Evolutionary conservation across 2,113 vertebrate species (phyloP), one percentile per base, ranked within the genome.

Genomic region (Tautogolabrus adspersus): DNA sequence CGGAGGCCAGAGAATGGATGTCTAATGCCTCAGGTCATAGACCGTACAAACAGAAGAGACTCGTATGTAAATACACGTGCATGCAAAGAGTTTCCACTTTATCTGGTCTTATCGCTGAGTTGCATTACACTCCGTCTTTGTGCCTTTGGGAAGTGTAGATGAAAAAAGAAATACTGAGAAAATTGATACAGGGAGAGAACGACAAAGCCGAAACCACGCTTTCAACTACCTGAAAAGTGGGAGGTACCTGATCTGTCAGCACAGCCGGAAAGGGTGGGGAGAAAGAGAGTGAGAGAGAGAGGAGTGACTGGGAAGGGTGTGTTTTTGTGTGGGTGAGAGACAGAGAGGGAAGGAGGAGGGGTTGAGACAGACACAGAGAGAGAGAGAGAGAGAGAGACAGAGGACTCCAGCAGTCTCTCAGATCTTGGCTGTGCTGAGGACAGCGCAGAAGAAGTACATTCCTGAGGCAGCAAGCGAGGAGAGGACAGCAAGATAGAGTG

Each of bases 381-480:
- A 70, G 64, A 42, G 40, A 42, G 40, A 34, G 42, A 66, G 42
- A 66, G 60, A 47, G 56, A 80, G 74, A 65, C 79, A 87, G 81
- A 75, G 82, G 87, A 77, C 68, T 84, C 83, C 12, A 75, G 87
- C 76, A 86, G 77, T 81, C 90, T 82, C 63, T 90, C 89, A 87
- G 82, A 90, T 86, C 87, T 83, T 34, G 13, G 75, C 81, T 88
- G 83, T 71, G 79, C 85, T 63, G 83, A 92, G 82, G 91, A 89
- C 87, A 89, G 11, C 85, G 77, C 81, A 82, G 86, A 81, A 91
- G 90, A 90, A 88, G 86, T 85, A 81, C 92, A 92, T 94, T 94
- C 93, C 90, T 86, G 68, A 90, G 83, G 84, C 85, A 89, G 83
- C 75, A 57, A 66, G 84, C 56, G n/a, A 81, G 70, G 49, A 69